Percentiles rank a stretch among this genome's conserved stretches.
Evolutionary conservation across 1,140 invertebrate species (phyloP).

Genomic region (Cydia pomonella): DNA sequence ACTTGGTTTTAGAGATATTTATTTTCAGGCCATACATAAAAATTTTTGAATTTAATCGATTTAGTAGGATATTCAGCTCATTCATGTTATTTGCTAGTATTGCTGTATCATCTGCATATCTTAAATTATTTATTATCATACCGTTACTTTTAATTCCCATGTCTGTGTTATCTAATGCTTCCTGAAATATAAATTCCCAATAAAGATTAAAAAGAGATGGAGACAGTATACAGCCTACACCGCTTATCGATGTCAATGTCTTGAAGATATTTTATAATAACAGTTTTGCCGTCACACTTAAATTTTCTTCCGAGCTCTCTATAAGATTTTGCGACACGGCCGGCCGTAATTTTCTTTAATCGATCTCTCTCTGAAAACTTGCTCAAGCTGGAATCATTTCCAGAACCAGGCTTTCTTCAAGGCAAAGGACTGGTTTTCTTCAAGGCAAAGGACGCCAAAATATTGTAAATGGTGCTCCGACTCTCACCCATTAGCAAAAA

Average conservation of each 20-base stretch:
- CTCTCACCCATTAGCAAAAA: constrained; percentile 3
- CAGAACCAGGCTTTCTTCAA: neutral
- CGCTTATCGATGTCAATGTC: neutral
- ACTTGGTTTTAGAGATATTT: no score
- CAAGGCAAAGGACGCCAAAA: neutral
- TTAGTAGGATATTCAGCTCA: no score
- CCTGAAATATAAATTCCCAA: no score
- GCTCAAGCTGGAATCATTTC: neutral
- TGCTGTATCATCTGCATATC: no score
- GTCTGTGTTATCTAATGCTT: no score
- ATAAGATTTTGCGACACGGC: neutral
- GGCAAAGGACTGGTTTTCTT: neutral
- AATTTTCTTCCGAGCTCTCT: neutral
- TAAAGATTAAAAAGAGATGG: no score
- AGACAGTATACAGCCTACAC: neutral
- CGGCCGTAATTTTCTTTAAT: neutral
- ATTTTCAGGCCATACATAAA: no score
- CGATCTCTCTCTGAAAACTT: neutral
- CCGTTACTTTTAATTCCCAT: no score
- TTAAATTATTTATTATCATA: no score
- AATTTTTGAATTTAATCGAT: no score
- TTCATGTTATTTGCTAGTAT: no score
- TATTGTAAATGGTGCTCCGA: neutral
- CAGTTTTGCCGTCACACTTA: neutral
- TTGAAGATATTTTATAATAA: neutral